Evolutionary conservation across 2,888 invertebrate genomes (phyloP), one percentile per base, ranked within the genome.

Genomic region (Archaeoteleia sp.): DNA sequence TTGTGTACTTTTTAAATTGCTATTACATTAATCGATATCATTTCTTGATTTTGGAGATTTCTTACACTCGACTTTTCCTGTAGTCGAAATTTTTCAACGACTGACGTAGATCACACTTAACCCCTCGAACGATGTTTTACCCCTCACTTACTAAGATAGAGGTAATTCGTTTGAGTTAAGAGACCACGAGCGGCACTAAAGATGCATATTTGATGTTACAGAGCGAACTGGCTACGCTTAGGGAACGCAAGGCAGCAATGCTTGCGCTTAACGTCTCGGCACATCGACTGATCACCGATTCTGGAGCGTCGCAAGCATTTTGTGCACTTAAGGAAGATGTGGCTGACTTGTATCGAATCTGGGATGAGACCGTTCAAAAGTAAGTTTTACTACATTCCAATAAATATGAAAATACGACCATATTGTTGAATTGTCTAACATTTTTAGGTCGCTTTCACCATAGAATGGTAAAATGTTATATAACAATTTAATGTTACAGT

Each of bases 321-420:
- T 79, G 86, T 14, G 87, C 88, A 0, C 86, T 93, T 70, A 91
- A 92, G 67, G 87, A 89, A 15, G 91, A 91, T 58, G 87, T 93
- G 60, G 88, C 91, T 17, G 88, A 91, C 43, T 85, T 93, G 70
- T 89, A 92, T 74, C 87, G 90, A 4, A 87, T 91, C 10, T 92
- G 92, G 91, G 91, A 92, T 75, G 91, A 91, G 57, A 89, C 90
- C 3, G 90, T 90, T 79, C 89, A 91, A 78, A 89, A 90, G 93
- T 93, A 82, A 87, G 86, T 84, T 46, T 53, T 45, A 9, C 14
- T 37, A 34, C 27, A n/a, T 7, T 32, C 23, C 8, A 53, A n/a
- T 53, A 7, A 35, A 35, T 35, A 13, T 14, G 14, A 15, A 15
- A 20, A 5, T 20, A 20, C 9, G 37, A 14, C n/a, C n/a, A n/a